phyloP scores from a whole-genome alignment of 2,797 vertebrate species.

The Lindbergichthys nudifrons region DNA sequence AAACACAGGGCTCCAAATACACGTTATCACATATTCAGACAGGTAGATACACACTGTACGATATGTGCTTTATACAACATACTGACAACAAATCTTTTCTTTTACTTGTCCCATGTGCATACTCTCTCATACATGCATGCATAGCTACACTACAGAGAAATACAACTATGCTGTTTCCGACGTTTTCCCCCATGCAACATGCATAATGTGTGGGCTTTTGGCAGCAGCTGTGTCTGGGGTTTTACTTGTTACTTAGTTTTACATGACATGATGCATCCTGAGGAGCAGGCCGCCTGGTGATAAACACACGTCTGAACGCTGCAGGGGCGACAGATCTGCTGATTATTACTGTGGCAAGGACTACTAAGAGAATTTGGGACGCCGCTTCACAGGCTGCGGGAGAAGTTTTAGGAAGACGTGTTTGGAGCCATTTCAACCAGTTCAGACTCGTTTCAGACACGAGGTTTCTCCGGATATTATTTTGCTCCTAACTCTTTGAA shows the following conservation, averaged over 20 bases:
- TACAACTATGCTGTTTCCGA: not conserved
- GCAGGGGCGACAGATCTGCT: conserved; percentile 58
- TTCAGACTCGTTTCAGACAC: conserved; percentile 17
- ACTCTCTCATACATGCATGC: not conserved
- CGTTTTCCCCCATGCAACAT: conserved; percentile 23
- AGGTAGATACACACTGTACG: not conserved
- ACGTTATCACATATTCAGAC: not conserved
- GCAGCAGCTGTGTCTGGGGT: conserved; percentile 49
- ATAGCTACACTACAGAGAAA: conserved; percentile 7
- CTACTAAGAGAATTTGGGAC: conserved; percentile 53
- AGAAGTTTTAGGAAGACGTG: conserved; percentile 17
- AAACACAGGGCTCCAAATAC: not conserved
- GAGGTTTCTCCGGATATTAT: not conserved
- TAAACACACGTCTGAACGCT: conserved; percentile 58
- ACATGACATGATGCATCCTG: conserved; percentile 59
- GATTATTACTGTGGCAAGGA: conserved; percentile 39
- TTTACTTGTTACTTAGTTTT: conserved; percentile 59
- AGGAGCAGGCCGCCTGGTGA: conserved; percentile 41
- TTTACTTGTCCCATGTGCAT: not conserved
- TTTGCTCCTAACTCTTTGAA: conserved; percentile 5
- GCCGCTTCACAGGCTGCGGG: conserved; percentile 11
- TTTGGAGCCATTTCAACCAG: conserved; percentile 10
- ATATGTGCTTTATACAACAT: not conserved
- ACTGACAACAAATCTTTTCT: not conserved
- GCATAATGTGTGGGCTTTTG: conserved; percentile 45